phyloP scores from a whole-genome alignment of 2,888 invertebrate species.

The Busseola fusca region DNA sequence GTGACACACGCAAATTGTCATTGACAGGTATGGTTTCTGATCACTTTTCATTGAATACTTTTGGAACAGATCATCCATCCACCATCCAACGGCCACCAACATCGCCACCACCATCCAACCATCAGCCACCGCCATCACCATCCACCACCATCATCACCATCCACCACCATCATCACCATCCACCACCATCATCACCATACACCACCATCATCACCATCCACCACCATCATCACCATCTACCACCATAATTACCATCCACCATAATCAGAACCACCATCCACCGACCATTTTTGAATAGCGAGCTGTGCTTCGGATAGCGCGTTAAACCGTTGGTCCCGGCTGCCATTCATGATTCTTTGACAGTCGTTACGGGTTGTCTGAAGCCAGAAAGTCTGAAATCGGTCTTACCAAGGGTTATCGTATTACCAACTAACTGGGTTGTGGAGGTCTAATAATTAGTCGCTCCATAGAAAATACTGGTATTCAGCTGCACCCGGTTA shows the following conservation, averaged over 20 bases:
- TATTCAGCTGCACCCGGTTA: background rate
- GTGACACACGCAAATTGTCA: background rate
- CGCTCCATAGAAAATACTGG: too few relatives aligned
- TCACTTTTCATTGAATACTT: background rate
- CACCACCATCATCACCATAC: too few relatives aligned
- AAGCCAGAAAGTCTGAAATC: background rate
- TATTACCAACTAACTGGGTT: background rate
- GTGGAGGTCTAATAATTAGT: too few relatives aligned
- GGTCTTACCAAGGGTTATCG: background rate
- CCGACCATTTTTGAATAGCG: background rate
- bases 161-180: too few relatives aligned
- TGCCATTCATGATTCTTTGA: background rate
- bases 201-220: too few relatives aligned
- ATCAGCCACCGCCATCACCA: background rate
- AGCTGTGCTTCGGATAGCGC: background rate
- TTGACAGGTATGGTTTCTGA: background rate
- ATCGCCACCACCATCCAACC: too few relatives aligned
- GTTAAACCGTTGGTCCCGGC: too few relatives aligned
- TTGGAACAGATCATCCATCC: background rate
- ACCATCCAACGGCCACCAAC: too few relatives aligned
- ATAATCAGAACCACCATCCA: background rate
- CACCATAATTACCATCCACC: too few relatives aligned
- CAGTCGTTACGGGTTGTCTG: background rate
- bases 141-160: too few relatives aligned
- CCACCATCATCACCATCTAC: too few relatives aligned